Base-by-base conservation (phyloP, 1,140 invertebrate genomes). In the Zaprionus inermis region DNA sequence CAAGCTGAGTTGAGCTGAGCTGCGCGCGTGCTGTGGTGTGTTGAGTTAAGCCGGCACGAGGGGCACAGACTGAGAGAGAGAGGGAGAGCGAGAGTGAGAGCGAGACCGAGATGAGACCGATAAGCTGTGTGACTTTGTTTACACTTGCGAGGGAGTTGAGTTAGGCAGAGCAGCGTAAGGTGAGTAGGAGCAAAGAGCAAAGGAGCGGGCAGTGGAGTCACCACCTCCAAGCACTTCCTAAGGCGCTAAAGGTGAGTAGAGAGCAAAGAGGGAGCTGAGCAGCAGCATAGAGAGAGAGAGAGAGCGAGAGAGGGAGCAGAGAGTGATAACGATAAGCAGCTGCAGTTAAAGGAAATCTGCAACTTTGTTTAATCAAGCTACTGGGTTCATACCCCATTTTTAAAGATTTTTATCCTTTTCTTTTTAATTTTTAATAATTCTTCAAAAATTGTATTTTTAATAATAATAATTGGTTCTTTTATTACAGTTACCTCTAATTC, bases 41-140 rank as follows among this genome's bases (percentile, higher is more conserved):
- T 28, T 54, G 56, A 59, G 46, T 59, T 52, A 28, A 28, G 44
- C 16, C 44, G 18, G 9, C 10, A 52, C 11, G 22, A 11, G 41
- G 28, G n/a, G 38, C 18, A 16, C 41, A 16, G 18, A 11, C 6
- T 16, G 2, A 59, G 10, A 6, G n/a, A 41, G 14, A 14, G 36
- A 41, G 6, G 3, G n/a, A 38, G 36, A 6, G 10, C 5, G 59
- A 34, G 16, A 12, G n/a, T 12, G 44, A 41, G 20, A 12, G n/a
- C n/a, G n/a, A n/a, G n/a, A n/a, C n/a, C n/a, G n/a, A n/a, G 5
- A 5, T 12, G 14, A 44, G 38, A n/a, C n/a, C n/a, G n/a, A 41
- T 41, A 16, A 41, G 38, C 38, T 41, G 38, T 1, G 38, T n/a
- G 9, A 3, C 38, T 49, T 49, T 49, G 44, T 49, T 49, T 49